phyloP scores from a whole-genome alignment of 30 jellyfish, hydroid and myxozoan genomes.

The Turritopsis rubra region DNA sequence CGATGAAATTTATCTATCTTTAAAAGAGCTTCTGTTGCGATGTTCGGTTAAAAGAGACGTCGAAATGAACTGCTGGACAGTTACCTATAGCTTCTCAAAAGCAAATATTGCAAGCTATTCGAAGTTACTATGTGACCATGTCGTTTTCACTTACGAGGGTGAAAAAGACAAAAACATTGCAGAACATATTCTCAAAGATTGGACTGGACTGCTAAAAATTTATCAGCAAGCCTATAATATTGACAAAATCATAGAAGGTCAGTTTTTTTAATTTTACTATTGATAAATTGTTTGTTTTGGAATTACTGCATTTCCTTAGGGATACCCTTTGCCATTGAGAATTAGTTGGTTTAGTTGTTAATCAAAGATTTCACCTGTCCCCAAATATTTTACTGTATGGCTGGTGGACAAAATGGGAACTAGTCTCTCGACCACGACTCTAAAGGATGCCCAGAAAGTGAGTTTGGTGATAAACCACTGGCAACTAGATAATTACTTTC shows the following conservation, averaged over 20 bases:
- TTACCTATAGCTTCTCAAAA: constrained; percentile 2
- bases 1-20: not conserved
- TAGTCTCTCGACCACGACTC: no score
- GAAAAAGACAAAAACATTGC: constrained; percentile 14
- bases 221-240: constrained; percentile 49
- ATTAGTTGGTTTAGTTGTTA: no score
- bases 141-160: constrained; percentile 16
- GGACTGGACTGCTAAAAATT: constrained; percentile 43
- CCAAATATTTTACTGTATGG: no score
- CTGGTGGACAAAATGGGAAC: no score
- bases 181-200: constrained; percentile 32
- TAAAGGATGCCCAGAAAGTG: no score
- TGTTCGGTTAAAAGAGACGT: constrained; percentile 40
- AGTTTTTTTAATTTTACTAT: not conserved
- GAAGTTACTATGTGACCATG: not conserved
- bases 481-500: no score
- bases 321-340: no score
- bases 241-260: constrained; percentile 48
- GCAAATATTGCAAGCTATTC: not conserved
- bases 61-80: constrained; percentile 45
- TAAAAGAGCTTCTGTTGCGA: constrained; percentile 37
- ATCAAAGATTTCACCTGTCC: no score
- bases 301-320: no score
- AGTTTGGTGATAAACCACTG: no score
- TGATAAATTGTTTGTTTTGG: no score